Evolutionary conservation across 1,140 invertebrate genomes (phyloP).

Genomic region (Drosophila simulans): DNA sequence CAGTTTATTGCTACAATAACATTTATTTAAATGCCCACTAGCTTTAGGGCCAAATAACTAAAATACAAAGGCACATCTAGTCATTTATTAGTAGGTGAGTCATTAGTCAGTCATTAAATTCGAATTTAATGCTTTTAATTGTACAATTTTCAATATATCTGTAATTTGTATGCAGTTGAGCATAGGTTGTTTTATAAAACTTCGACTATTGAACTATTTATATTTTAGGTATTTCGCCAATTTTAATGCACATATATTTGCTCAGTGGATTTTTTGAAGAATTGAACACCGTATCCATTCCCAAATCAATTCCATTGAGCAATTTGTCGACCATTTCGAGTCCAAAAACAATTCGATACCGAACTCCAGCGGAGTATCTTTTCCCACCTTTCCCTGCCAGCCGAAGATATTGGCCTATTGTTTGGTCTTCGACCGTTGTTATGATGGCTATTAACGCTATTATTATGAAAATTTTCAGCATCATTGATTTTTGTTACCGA

Average conservation of each 20-base stretch:
- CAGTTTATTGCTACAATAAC: not conserved
- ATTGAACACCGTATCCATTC: constrained; percentile 16
- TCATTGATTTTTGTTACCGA: constrained; percentile 82
- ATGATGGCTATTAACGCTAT: constrained; percentile 76
- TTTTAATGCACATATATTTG: not conserved
- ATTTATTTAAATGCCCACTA: not conserved
- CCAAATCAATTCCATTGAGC: constrained; percentile 67
- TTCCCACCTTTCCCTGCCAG: constrained; percentile 46
- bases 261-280: not conserved
- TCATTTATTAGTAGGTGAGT: not conserved
- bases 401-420: constrained; percentile 47
- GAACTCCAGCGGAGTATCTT: constrained; percentile 27
- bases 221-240: not conserved
- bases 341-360: constrained; percentile 9
- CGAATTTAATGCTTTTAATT: not conserved
- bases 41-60: not conserved
- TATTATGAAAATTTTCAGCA: constrained; percentile 83
- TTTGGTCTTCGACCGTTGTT: constrained; percentile 59
- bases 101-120: not conserved
- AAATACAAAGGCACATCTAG: not conserved
- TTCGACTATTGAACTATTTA: too few relatives aligned
- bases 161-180: not conserved
- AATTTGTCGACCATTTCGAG: constrained; percentile 62
- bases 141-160: not conserved
- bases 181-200: too few relatives aligned